phyloP scores from a whole-genome alignment of 2,888 invertebrate species.

The Calameuta pallipes region DNA sequence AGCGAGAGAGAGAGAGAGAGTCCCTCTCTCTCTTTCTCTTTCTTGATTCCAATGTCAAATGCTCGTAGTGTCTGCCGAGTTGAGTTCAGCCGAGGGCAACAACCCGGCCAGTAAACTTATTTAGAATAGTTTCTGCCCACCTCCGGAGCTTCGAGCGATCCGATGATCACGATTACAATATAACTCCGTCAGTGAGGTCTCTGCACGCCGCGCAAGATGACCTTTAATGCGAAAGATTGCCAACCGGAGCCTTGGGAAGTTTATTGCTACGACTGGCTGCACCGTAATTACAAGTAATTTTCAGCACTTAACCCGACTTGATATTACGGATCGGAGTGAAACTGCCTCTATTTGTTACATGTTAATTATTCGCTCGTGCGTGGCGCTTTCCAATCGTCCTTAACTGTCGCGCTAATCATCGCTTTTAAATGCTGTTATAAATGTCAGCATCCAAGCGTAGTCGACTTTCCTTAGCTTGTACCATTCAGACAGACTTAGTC shows the following conservation, averaged over 20 bases:
- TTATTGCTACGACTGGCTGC: constrained; percentile 1
- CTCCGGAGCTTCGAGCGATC: constrained; percentile 35
- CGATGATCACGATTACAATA: constrained; percentile 41
- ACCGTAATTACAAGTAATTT: constrained; percentile 6
- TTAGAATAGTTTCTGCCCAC: constrained; percentile 55
- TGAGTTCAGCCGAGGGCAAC: constrained; percentile 61
- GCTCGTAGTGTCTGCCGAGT: not conserved
- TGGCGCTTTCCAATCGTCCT: not conserved
- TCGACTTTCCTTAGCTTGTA: not conserved
- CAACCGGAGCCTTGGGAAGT: not conserved
- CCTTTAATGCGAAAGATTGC: constrained; percentile 7
- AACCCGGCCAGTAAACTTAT: constrained; percentile 60
- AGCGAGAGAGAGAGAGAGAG: not conserved
- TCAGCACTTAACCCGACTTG: not conserved
- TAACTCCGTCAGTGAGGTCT: constrained; percentile 10
- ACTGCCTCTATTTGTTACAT: not conserved
- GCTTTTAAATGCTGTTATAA: not conserved
- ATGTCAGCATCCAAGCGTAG: not conserved
- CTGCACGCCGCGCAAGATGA: not conserved
- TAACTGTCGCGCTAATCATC: not conserved
- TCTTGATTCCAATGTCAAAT: constrained; percentile 2
- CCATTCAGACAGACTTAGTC: not conserved
- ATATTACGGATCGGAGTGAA: constrained; percentile 2
- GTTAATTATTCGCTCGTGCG: not conserved
- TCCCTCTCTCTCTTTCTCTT: not conserved